Conservation (phyloP, 2,113 vertebrate species). For the Mus pahari region DNA sequence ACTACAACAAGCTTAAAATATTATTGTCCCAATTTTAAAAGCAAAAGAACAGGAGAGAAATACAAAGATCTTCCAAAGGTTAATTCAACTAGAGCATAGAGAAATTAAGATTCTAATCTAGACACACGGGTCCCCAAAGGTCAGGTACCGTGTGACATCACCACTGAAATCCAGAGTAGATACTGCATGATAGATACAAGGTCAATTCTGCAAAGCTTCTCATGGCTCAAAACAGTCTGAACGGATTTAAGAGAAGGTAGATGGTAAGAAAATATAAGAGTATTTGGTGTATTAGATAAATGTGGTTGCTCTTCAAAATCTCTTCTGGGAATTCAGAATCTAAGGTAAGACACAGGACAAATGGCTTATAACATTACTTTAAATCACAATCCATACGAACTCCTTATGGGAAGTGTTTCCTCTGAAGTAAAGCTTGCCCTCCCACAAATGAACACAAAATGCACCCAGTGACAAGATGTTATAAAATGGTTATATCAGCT, state of each 20-base stretch:
- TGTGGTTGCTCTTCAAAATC: not conserved
- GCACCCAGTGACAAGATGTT: not conserved
- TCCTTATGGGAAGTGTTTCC: not conserved
- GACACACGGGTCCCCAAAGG: not conserved
- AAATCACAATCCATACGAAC: not conserved
- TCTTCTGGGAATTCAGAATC: not conserved
- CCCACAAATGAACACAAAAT: not conserved
- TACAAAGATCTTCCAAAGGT: not conserved
- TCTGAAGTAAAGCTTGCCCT: not conserved
- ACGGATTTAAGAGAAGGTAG: not conserved
- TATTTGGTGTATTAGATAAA: not conserved
- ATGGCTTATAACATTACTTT: not conserved
- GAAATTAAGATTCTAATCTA: not conserved
- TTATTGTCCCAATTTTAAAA: not conserved
- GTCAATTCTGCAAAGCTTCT: not conserved
- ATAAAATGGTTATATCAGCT: not conserved
- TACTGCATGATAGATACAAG: not conserved
- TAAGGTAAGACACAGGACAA: not conserved
- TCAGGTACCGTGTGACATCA: not conserved
- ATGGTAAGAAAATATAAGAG: not conserved
- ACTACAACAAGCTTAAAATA: not conserved
- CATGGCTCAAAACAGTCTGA: not conserved
- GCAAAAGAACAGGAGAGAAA: not conserved
- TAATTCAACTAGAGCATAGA: not conserved
- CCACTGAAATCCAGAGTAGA: not conserved